Conservation (phyloP, 2,888 invertebrate genomes). For the Syrista parreyssii region DNA sequence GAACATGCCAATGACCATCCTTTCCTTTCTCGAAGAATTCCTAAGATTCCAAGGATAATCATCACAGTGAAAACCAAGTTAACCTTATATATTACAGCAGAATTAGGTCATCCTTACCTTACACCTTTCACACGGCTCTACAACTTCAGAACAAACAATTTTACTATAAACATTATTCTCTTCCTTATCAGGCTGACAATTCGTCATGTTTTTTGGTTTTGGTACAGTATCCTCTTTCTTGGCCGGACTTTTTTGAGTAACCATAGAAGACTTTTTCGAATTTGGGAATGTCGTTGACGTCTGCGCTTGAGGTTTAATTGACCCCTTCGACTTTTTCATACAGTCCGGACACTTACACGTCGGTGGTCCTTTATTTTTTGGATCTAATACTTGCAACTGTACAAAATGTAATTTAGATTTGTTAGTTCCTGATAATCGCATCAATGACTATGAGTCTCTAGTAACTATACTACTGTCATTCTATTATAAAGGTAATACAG, state of each 20-base stretch:
- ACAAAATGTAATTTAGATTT: slow-evolving; percentile 1
- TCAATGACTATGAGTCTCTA: background rate
- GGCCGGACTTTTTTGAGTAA: slow-evolving; percentile 24
- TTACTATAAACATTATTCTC: slow-evolving; percentile 31
- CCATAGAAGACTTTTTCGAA: slow-evolving; percentile 33
- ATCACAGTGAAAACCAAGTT: slow-evolving; percentile 3
- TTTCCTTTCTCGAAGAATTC: slow-evolving; percentile 42
- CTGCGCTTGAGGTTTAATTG: slow-evolving; percentile 40
- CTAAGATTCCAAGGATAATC: slow-evolving; percentile 21
- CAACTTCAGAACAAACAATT: slow-evolving; percentile 37
- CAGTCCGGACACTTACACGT: slow-evolving; percentile 62
- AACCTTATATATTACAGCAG: background rate
- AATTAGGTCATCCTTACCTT: slow-evolving; percentile 31
- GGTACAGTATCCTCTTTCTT: slow-evolving; percentile 33
- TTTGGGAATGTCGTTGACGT: slow-evolving; percentile 38
- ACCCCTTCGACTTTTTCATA: slow-evolving; percentile 48
- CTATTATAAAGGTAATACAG: slow-evolving; percentile 1
- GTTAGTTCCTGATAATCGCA: background rate
- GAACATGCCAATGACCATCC: slow-evolving; percentile 38
- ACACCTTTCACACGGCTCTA: slow-evolving; percentile 36
- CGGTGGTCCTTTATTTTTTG: slow-evolving; percentile 57
- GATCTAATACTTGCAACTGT: slow-evolving; percentile 58
- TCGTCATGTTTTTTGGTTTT: slow-evolving; percentile 39
- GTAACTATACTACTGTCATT: background rate
- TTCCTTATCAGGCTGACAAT: slow-evolving; percentile 53